phyloP scores from a whole-genome alignment of 2,888 invertebrate species.

The Amblyteles armatorius region DNA sequence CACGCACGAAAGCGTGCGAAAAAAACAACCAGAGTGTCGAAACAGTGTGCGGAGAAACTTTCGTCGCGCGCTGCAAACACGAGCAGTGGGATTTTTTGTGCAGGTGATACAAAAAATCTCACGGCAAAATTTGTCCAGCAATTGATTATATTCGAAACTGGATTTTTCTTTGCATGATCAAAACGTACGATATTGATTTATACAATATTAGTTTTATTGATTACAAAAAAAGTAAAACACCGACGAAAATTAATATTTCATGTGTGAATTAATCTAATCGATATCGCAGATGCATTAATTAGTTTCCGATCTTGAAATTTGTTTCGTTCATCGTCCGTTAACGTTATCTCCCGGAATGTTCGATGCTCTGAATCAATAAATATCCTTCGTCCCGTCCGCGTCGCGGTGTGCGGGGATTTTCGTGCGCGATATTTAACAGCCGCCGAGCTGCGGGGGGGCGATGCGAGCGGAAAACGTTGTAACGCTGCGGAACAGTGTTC shows the following conservation, averaged over 20 bases:
- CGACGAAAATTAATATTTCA: neutral
- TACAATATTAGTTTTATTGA: too few relatives aligned
- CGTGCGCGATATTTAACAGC: constrained; percentile 9
- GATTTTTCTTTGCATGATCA: too few relatives aligned
- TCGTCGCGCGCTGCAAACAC: too few relatives aligned
- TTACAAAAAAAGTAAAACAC: too few relatives aligned
- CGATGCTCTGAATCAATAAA: neutral
- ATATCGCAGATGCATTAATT: neutral
- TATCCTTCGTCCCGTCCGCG: neutral
- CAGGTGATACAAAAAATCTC: too few relatives aligned
- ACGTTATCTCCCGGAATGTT: neutral
- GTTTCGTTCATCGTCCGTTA: neutral
- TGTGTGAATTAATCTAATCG: neutral
- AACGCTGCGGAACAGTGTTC: constrained; percentile 2
- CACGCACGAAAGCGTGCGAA: too few relatives aligned
- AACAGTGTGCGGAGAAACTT: too few relatives aligned
- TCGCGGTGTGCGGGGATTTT: neutral
- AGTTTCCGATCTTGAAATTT: neutral
- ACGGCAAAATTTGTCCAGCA: too few relatives aligned
- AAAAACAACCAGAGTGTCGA: too few relatives aligned
- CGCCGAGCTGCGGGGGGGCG: neutral
- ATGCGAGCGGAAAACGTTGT: constrained; percentile 32
- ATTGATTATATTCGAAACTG: too few relatives aligned
- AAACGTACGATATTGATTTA: too few relatives aligned
- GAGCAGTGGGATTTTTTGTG: too few relatives aligned